A percentile compares a stretch with the other conserved stretches of the same genome.
These are phyloP conservation scores for Myripristis jacobus DNA, from an alignment of 2,797 vertebrate species.

Conservation along the genomic window DNA sequence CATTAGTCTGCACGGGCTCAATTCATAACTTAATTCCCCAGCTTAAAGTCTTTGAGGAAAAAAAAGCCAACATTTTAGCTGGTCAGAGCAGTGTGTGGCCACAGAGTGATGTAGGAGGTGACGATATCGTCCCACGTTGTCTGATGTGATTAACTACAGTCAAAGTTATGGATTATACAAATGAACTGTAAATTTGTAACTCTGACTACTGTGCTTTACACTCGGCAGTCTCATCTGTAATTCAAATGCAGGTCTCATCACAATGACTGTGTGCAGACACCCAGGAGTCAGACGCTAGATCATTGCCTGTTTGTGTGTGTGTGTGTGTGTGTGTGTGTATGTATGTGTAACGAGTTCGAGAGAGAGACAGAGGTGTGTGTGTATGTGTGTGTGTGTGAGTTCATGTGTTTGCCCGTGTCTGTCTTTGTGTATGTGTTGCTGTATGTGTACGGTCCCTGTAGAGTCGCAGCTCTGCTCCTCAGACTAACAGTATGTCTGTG, in stretches of 20 bases:
- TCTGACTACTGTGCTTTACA: slow-evolving; percentile 41
- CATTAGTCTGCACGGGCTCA: background rate
- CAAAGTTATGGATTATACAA: slow-evolving; percentile 38
- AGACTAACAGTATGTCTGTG: slow-evolving; percentile 38
- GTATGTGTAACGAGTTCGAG: slow-evolving; percentile 29
- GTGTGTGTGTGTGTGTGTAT: slow-evolving; percentile 23
- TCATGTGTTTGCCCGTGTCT: background rate
- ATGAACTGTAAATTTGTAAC: slow-evolving; percentile 23
- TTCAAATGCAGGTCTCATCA: slow-evolving; percentile 59
- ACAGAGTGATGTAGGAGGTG: background rate
- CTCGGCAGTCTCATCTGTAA: slow-evolving; percentile 52
- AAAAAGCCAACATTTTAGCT: too few species aligned
- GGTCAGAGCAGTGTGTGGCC: background rate
- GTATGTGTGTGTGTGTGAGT: slow-evolving; percentile 13
- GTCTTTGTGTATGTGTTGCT: slow-evolving; percentile 23
- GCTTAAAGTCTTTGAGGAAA: too few species aligned
- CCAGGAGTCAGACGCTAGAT: slow-evolving; percentile 34
- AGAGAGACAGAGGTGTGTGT: slow-evolving; percentile 7
- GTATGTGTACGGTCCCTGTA: slow-evolving; percentile 37
- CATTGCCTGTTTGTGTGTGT: slow-evolving; percentile 28
- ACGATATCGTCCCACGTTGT: background rate
- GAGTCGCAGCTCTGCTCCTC: slow-evolving; percentile 39
- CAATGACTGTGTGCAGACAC: slow-evolving; percentile 30
- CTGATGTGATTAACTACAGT: slow-evolving; percentile 28
- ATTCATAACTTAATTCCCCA: background rate